Evolutionary conservation across 2,113 vertebrate species (phyloP).

Genomic region (Onychorhynchus coronatus): DNA sequence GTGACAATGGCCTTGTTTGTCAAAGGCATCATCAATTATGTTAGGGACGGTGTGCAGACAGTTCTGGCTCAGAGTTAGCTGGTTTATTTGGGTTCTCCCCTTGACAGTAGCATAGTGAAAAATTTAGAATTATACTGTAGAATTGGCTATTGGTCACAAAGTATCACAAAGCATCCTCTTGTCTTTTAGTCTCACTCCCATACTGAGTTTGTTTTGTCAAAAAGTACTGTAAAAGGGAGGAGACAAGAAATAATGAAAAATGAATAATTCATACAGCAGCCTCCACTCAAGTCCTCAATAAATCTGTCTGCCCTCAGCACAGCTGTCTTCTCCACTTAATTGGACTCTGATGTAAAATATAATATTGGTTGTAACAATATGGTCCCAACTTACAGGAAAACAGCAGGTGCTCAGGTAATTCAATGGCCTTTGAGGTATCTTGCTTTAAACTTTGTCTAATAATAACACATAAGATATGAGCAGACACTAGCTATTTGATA

Average conservation of each 20-base stretch:
- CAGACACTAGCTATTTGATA: background rate
- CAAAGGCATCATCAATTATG: slow-evolving; percentile 57
- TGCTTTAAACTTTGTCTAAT: background rate
- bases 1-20: slow-evolving; percentile 51
- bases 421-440: background rate
- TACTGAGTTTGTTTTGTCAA: background rate
- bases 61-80: slow-evolving; percentile 16
- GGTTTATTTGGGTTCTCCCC: slow-evolving; percentile 4
- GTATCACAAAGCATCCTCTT: background rate
- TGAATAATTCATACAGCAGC: slow-evolving; percentile 49
- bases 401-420: background rate
- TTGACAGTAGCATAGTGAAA: background rate
- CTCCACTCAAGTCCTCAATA: background rate
- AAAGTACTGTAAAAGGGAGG: slow-evolving; percentile 16
- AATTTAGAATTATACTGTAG: background rate
- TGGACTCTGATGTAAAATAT: slow-evolving; percentile 23
- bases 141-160: background rate
- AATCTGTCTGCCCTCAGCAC: slow-evolving; percentile 35
- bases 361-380: background rate
- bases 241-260: slow-evolving; percentile 20
- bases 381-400: background rate
- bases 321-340: slow-evolving; percentile 30
- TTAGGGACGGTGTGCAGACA: slow-evolving; percentile 63
- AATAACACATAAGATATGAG: background rate
- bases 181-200: background rate